Evolutionary conservation across 2,113 vertebrate species (phyloP).

Genomic region (Orthonyx spaldingii): DNA sequence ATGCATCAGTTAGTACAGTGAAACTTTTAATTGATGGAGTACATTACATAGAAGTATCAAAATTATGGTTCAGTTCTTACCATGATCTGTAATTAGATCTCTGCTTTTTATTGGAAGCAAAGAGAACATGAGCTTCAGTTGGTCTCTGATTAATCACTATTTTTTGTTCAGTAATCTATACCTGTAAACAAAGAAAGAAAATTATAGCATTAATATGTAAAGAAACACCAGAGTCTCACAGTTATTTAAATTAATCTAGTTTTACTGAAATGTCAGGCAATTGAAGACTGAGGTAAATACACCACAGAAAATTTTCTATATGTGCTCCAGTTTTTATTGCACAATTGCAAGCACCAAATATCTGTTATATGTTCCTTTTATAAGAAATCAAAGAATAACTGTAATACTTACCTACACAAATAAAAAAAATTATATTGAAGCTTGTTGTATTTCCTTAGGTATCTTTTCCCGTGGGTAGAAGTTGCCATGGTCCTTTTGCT

Average conservation of each 20-base stretch:
- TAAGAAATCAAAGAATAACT: neutral
- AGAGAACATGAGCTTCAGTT: neutral
- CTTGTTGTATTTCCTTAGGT: neutral
- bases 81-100: neutral
- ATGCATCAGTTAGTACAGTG: neutral
- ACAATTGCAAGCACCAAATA: neutral
- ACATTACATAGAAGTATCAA: neutral
- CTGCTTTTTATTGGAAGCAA: neutral
- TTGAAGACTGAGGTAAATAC: neutral
- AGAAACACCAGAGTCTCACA: neutral
- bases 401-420: neutral
- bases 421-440: neutral
- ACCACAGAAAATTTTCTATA: neutral
- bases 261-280: neutral
- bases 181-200: neutral
- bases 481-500: neutral
- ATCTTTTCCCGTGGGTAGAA: neutral
- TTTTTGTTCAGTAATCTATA: neutral
- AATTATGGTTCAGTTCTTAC: neutral
- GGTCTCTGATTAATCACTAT: neutral
- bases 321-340: neutral
- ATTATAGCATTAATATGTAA: neutral
- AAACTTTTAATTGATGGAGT: neutral
- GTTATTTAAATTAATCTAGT: neutral
- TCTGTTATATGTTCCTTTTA: neutral